A percentile compares a stretch with the other conserved stretches of the same genome.
phyloP scores from a whole-genome alignment of 2,113 vertebrate genomes.

The Siphamia tubifer region DNA sequence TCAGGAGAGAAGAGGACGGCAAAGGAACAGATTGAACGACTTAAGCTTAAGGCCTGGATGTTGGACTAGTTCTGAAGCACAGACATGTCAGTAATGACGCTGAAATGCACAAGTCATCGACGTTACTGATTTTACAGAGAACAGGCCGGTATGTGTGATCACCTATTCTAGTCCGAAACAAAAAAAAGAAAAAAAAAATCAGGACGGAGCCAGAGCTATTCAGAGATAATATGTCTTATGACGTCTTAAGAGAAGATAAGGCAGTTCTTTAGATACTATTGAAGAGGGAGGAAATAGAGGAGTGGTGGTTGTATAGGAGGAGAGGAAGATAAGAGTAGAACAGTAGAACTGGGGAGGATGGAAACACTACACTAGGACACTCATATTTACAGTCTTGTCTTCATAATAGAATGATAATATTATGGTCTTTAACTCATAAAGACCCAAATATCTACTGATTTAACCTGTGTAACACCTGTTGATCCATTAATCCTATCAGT shows the following conservation, averaged over 20 bases:
- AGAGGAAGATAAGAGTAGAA: not conserved
- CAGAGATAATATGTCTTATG: not conserved
- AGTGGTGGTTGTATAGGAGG: not conserved
- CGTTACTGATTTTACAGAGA: slow-evolving; percentile 9
- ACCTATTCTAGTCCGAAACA: not conserved
- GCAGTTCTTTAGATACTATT: not conserved
- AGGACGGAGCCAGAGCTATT: not conserved
- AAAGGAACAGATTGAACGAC: not conserved
- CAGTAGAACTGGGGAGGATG: not conserved
- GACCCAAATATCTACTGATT: too few species aligned
- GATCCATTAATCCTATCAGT: too few species aligned
- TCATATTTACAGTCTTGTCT: too few species aligned
- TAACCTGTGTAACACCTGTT: too few species aligned
- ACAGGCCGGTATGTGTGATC: not conserved
- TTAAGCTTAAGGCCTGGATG: not conserved
- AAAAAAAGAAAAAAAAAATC: not conserved
- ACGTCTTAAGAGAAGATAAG: not conserved
- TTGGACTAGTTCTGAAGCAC: slow-evolving; percentile 21
- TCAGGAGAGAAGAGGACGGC: not conserved
- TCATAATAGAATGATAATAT: too few species aligned
- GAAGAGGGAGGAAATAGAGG: not conserved
- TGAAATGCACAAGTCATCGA: slow-evolving; percentile 2
- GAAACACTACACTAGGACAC: too few species aligned
- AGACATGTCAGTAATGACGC: slow-evolving; percentile 21
- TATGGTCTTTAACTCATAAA: too few species aligned